Evolutionary conservation across 64 coral and sea anemone species (phyloP).

Genomic region (Actinia tenebrosa): DNA sequence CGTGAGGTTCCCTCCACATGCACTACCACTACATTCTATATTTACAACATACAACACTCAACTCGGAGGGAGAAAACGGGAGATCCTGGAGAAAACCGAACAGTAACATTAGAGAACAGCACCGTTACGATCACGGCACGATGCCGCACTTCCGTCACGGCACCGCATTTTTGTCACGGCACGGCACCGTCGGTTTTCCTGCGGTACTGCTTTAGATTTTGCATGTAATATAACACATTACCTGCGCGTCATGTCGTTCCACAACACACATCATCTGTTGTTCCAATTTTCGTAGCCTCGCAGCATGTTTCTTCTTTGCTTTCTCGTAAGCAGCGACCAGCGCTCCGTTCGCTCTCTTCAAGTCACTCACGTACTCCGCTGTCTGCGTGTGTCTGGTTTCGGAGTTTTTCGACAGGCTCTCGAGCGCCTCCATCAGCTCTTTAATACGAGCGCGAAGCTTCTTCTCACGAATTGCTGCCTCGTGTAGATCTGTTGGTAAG

Average conservation of each 20-base stretch:
- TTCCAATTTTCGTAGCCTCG: slow-evolving; percentile 81
- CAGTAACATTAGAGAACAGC: too few relatives aligned
- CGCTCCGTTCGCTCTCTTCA: slow-evolving; percentile 91
- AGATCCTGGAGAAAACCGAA: too few relatives aligned
- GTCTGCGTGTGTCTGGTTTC: slow-evolving; percentile 89
- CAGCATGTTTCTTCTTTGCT: slow-evolving; percentile 90
- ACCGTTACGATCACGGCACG: too few relatives aligned
- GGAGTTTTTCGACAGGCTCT: slow-evolving; percentile 83
- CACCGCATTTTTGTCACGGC: too few relatives aligned
- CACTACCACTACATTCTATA: too few relatives aligned
- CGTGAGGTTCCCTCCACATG: too few relatives aligned
- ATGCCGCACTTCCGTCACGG: too few relatives aligned
- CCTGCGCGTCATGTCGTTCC: slow-evolving; percentile 96
- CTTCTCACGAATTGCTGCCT: slow-evolving; percentile 78
- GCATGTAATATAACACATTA: background rate
- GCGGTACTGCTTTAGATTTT: too few relatives aligned
- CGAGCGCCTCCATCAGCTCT: slow-evolving; percentile 83
- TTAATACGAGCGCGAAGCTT: slow-evolving; percentile 83
- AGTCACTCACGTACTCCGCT: slow-evolving; percentile 92
- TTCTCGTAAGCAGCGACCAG: slow-evolving; percentile 97
- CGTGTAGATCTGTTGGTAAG: slow-evolving; percentile 68
- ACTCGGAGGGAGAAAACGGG: too few relatives aligned
- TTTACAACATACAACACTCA: too few relatives aligned
- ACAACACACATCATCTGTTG: slow-evolving; percentile 95
- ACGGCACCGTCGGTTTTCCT: too few relatives aligned